phyloP scores from a whole-genome alignment of 2,113 vertebrate species.

The Corythaixoides concolor region DNA sequence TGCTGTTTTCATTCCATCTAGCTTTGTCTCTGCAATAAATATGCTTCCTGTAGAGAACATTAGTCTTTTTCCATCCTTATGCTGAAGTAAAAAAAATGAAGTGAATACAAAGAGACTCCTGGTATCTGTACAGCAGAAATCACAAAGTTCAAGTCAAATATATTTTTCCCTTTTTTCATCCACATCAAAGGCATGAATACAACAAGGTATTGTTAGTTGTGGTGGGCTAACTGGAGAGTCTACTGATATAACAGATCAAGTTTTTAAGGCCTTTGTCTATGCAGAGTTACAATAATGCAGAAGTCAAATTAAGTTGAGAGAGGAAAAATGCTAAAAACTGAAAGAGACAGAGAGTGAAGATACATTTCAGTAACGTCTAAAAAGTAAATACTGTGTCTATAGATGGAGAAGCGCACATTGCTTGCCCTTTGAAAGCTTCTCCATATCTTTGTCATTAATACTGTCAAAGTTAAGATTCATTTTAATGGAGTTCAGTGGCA shows the following conservation, averaged over 20 bases:
- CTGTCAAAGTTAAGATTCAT: conserved; percentile 69
- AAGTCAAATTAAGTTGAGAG: conserved; percentile 79
- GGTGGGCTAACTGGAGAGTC: conserved; percentile 79
- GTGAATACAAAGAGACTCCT: conserved; percentile 73
- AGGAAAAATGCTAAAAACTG: too few species aligned
- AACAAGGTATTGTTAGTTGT: conserved; percentile 83
- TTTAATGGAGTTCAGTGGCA: conserved; percentile 69
- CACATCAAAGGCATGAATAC: conserved; percentile 83
- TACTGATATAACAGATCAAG: conserved; percentile 80
- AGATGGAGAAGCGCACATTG: conserved; percentile 67
- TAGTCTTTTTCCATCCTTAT: conserved; percentile 37
- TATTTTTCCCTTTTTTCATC: conserved; percentile 84
- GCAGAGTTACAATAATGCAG: conserved; percentile 84
- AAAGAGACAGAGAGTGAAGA: conserved; percentile 59
- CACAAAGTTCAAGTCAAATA: conserved; percentile 68
- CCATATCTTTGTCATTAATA: conserved; percentile 67
- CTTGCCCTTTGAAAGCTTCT: conserved; percentile 74
- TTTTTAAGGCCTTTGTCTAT: conserved; percentile 95
- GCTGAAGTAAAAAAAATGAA: conserved; percentile 70
- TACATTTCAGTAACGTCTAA: conserved; percentile 61
- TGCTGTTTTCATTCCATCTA: conserved; percentile 42
- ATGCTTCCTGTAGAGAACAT: conserved; percentile 33
- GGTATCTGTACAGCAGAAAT: conserved; percentile 73
- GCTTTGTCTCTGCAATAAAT: conserved; percentile 57
- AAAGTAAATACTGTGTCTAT: conserved; percentile 66